Percentiles rank a stretch among this genome's conserved stretches.
These are phyloP conservation scores for Diaperis boleti DNA, from an alignment of 2,888 invertebrate genomes.

Conservation along the genomic window DNA sequence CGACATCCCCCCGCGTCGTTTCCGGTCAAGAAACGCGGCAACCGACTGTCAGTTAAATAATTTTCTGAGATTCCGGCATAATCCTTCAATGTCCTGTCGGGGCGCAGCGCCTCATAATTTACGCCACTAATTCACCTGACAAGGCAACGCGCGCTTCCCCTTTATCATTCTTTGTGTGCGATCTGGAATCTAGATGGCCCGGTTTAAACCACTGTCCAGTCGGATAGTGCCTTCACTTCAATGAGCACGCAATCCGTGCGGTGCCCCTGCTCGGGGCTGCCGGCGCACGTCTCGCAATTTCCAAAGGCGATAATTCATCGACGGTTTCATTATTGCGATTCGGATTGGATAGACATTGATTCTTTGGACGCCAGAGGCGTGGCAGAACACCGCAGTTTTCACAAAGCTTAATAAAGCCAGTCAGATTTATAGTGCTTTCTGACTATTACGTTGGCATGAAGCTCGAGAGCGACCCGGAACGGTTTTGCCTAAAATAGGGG, in stretches of 20 bases:
- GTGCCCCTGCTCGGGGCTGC: no score
- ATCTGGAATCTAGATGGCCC: conserved; percentile 44
- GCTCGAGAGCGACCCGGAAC: no score
- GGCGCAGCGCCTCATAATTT: conserved; percentile 61
- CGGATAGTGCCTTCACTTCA: conserved; percentile 35
- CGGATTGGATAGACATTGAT: conserved; percentile 10
- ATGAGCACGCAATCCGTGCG: conserved; percentile 33
- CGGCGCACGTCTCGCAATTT: conserved; percentile 13
- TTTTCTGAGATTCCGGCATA: conserved; percentile 59
- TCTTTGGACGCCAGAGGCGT: conserved; percentile 12
- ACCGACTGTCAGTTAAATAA: conserved; percentile 59
- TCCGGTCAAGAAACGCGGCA: conserved; percentile 42
- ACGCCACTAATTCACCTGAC: conserved; percentile 64
- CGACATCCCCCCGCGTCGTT: conserved; percentile 6
- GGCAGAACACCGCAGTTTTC: neutral
- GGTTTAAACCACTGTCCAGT: conserved; percentile 44
- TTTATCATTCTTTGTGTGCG: conserved; percentile 56
- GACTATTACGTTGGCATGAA: no score
- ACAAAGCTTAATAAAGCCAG: neutral
- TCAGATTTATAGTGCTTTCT: neutral
- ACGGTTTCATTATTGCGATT: conserved; percentile 28
- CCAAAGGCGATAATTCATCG: conserved; percentile 23
- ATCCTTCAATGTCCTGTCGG: conserved; percentile 61
- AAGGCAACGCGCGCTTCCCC: conserved; percentile 53
- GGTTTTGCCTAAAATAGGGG: no score